Conservation (phyloP, 2,113 vertebrate species). For the Halichoerus grypus region DNA sequence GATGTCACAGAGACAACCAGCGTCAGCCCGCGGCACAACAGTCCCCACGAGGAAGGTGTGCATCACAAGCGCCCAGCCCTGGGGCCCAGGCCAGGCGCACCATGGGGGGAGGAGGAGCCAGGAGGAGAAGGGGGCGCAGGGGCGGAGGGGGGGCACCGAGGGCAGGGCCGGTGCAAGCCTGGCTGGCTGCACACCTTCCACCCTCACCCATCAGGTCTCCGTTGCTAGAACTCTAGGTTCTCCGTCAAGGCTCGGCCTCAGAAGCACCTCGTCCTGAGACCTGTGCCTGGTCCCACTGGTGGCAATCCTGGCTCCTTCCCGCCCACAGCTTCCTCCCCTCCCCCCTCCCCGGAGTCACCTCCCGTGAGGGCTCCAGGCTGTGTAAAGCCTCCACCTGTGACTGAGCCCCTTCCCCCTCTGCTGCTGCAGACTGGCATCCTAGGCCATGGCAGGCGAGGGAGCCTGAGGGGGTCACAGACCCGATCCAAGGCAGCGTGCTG, state of each 20-base stretch:
- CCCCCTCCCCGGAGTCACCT: no score
- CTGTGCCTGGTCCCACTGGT: neutral
- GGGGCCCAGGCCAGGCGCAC: neutral
- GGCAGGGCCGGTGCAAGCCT: neutral
- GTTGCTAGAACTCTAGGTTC: accelerated
- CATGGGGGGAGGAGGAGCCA: accelerated
- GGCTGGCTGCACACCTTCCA: neutral
- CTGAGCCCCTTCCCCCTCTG: accelerated
- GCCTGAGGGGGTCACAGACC: accelerated
- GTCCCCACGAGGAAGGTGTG: neutral
- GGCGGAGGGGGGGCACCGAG: neutral
- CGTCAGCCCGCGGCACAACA: accelerated
- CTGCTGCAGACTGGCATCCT: neutral
- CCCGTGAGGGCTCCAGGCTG: accelerated
- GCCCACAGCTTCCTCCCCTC: no score
- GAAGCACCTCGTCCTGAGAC: neutral
- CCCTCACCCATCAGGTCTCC: accelerated
- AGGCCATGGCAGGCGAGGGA: neutral
- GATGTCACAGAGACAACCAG: neutral
- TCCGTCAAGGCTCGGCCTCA: neutral
- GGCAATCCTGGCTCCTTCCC: neutral
- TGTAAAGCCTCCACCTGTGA: neutral
- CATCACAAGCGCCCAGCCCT: accelerated
- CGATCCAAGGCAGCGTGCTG: accelerated
- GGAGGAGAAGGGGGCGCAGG: neutral